These are phyloP conservation scores for Ciconia nigra DNA, from an alignment of 2,797 vertebrate species.

Conservation along the genomic window DNA sequence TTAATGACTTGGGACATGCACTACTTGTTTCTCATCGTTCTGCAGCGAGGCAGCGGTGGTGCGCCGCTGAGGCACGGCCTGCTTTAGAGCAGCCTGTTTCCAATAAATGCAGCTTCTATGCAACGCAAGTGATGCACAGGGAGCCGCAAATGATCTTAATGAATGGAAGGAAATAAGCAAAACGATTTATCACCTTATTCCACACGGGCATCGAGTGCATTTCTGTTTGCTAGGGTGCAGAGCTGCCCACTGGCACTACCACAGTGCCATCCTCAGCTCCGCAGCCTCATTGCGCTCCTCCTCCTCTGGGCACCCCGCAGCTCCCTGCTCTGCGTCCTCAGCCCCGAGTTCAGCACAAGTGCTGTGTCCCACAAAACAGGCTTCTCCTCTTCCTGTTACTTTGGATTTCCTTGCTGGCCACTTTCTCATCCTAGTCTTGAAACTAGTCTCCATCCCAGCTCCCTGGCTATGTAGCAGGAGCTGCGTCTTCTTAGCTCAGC, in stretches of 20 bases:
- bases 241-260: neutral
- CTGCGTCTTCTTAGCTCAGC: neutral
- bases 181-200: neutral
- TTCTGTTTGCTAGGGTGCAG: neutral
- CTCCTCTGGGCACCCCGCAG: neutral
- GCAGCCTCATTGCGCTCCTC: neutral
- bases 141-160: neutral
- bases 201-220: neutral
- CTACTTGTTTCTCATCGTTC: rapidly evolving
- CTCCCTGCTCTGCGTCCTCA: neutral
- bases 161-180: neutral
- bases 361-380: neutral
- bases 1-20: neutral
- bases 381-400: neutral
- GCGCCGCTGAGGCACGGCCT: neutral
- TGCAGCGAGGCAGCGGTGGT: neutral
- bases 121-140: neutral
- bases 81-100: neutral
- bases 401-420: neutral
- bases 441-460: neutral
- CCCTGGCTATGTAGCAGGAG: neutral
- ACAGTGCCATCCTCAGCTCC: conserved; percentile 33
- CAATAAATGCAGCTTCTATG: neutral
- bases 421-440: neutral
- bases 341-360: neutral